Percentiles rank a stretch among this genome's conserved stretches.
Evolutionary conservation across 2,113 vertebrate genomes (phyloP).

Genomic region (Cyanoramphus novaezelandiae): DNA sequence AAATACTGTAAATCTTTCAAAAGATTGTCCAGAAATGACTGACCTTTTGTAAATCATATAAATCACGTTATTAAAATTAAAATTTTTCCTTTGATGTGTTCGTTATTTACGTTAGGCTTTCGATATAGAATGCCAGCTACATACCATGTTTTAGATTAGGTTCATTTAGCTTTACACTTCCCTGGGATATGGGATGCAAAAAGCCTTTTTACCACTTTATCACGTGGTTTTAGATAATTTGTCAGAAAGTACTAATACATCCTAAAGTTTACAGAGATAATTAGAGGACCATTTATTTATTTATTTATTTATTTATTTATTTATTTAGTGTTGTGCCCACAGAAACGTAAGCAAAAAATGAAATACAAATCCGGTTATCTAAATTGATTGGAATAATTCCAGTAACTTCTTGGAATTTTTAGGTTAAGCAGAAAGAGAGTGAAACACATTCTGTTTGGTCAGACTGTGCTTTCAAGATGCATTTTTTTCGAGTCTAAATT

Average conservation of each 20-base stretch:
- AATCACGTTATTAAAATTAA: not conserved
- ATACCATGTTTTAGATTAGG: conserved; percentile 77
- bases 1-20: not conserved
- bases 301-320: not conserved
- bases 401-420: conserved; percentile 47
- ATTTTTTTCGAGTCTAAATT: conserved; percentile 58
- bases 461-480: conserved; percentile 30
- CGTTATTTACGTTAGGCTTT: conserved; percentile 59
- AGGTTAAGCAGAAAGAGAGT: conserved; percentile 46
- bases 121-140: conserved; percentile 77
- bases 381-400: conserved; percentile 45
- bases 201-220: not conserved
- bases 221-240: not conserved
- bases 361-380: conserved; percentile 31
- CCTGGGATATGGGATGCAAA: not conserved
- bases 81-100: not conserved
- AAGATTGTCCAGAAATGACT: not conserved
- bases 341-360: conserved; percentile 23
- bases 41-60: conserved; percentile 35
- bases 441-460: conserved; percentile 38
- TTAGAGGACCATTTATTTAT: not conserved
- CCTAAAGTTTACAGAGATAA: conserved; percentile 16
- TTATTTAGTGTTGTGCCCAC: not conserved
- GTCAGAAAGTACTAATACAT: conserved; percentile 39
- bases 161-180: conserved; percentile 61